Evolutionary conservation across 2,797 vertebrate species (phyloP).

Genomic region (Stomatorhinus walkeri): DNA sequence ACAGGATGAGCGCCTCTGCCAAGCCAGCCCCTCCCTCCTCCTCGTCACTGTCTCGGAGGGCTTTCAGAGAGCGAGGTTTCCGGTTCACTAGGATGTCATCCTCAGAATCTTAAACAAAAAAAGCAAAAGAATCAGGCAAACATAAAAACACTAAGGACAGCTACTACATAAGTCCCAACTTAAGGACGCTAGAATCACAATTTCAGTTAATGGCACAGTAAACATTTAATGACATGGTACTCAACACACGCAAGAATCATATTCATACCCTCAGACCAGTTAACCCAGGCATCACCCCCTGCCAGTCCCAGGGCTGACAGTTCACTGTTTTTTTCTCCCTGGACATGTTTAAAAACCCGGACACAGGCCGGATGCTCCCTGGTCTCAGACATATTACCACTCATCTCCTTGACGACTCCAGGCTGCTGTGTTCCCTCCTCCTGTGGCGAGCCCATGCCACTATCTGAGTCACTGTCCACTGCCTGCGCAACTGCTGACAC

Average conservation of each 20-base stretch:
- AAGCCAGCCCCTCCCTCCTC: constrained; percentile 50
- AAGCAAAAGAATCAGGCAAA: neutral
- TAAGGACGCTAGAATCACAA: neutral
- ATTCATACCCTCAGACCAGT: neutral
- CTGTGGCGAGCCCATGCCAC: constrained; percentile 63
- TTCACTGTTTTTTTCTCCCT: neutral
- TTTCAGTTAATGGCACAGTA: neutral
- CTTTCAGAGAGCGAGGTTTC: constrained; percentile 64
- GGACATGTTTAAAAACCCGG: neutral
- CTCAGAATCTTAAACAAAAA: constrained; percentile 68
- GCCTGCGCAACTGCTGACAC: constrained; percentile 36
- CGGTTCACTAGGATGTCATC: constrained; percentile 61
- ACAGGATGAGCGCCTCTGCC: constrained; percentile 48
- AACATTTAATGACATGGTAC: neutral
- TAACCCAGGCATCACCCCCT: neutral
- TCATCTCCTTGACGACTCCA: constrained; percentile 28
- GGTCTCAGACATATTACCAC: constrained; percentile 42
- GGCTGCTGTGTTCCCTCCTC: constrained; percentile 36
- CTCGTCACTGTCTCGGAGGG: constrained; percentile 82
- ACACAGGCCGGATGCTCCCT: neutral
- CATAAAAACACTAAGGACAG: neutral
- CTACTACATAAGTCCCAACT: neutral
- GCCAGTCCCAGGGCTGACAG: neutral
- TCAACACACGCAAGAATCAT: neutral
- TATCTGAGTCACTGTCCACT: constrained; percentile 58